Evolutionary conservation across 2,797 vertebrate genomes (phyloP).

Genomic region (Crenichthys baileyi): DNA sequence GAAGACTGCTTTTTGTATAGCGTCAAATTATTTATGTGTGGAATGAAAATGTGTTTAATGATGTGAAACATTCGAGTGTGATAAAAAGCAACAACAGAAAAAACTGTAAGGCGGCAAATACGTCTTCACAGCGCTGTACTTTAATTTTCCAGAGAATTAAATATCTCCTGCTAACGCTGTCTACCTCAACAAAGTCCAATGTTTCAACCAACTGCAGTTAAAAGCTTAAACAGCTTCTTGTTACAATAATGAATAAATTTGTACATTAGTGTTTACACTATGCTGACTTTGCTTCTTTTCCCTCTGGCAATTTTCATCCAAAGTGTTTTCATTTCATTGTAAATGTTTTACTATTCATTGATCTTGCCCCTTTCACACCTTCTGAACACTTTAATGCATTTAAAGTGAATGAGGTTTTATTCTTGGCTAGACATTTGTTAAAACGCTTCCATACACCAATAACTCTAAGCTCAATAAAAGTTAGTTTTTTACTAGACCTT

Average conservation of each 20-base stretch:
- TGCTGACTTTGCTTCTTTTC: background rate
- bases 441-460: constrained; percentile 2
- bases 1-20: too few relatives aligned
- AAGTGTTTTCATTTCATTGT: constrained; percentile 4
- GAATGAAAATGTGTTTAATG: background rate
- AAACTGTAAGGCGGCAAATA: background rate
- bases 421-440: background rate
- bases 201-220: background rate
- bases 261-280: background rate
- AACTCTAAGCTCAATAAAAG: background rate
- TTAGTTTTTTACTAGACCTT: background rate
- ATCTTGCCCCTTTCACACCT: background rate
- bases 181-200: background rate
- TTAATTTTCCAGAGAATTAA: constrained; percentile 9
- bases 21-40: background rate
- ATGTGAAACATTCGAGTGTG: background rate
- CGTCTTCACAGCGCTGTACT: background rate
- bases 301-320: background rate
- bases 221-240: constrained; percentile 1
- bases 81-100: background rate
- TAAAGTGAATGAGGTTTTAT: background rate
- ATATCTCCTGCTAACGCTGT: background rate
- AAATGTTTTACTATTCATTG: constrained; percentile 10
- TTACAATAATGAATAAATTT: constrained; percentile 3
- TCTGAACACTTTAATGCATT: background rate